These are phyloP conservation scores for Marmota monax DNA, from an alignment of 2,113 vertebrate genomes.

Conservation along the genomic window DNA sequence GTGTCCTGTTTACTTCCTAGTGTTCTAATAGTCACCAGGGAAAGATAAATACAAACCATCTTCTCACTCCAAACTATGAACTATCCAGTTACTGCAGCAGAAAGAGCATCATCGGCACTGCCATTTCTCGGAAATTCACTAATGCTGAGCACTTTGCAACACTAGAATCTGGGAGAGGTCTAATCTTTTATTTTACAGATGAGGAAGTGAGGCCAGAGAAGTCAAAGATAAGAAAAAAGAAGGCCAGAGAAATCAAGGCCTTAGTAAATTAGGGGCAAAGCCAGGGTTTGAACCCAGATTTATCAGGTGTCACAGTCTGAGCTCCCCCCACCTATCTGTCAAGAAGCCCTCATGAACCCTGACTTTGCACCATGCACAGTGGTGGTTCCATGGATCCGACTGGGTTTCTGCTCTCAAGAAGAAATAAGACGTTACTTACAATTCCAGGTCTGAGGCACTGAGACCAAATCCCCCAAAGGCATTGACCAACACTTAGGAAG, in stretches of 20 bases:
- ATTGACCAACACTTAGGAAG: background rate
- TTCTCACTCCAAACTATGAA: background rate
- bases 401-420: background rate
- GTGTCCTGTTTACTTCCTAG: background rate
- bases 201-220: slow-evolving; percentile 10
- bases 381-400: background rate
- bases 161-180: background rate
- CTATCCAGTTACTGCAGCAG: fast-evolving
- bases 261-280: background rate
- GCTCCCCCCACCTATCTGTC: background rate
- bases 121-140: background rate
- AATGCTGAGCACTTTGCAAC: fast-evolving
- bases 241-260: background rate
- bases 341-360: background rate
- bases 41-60: slow-evolving; percentile 48
- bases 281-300: background rate
- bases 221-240: background rate
- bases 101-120: background rate
- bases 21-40: background rate
- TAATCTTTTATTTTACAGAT: background rate
- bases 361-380: background rate
- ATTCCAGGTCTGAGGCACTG: background rate
- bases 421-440: background rate
- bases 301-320: background rate
- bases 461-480: background rate